Percentiles rank a stretch among this genome's conserved stretches.
Conservation (phyloP, 2,797 vertebrate genomes). For the Dromococcyx pavoninus region DNA sequence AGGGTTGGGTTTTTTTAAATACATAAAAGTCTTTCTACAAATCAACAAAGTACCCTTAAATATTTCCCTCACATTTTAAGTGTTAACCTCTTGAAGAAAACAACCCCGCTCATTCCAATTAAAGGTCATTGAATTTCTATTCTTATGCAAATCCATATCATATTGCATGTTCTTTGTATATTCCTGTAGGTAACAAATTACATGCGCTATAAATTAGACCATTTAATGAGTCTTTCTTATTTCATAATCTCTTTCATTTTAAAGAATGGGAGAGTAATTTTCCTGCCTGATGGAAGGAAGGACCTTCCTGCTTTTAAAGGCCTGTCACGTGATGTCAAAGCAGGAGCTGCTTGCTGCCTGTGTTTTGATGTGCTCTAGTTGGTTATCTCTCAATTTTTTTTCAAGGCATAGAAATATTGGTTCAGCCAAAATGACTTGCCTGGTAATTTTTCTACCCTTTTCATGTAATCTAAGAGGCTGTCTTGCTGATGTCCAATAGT, state of each 20-base stretch:
- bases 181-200: background rate
- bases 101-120: background rate
- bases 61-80: background rate
- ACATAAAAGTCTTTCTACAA: background rate
- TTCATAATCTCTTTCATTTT: background rate
- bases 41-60: background rate
- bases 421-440: background rate
- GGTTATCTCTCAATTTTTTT: background rate
- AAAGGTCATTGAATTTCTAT: background rate
- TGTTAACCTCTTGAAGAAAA: conserved; percentile 11
- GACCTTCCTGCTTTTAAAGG: background rate
- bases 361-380: background rate
- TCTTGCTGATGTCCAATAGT: background rate
- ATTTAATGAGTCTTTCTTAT: background rate
- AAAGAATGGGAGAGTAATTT: background rate
- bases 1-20: background rate
- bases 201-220: conserved; percentile 42
- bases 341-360: background rate
- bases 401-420: background rate
- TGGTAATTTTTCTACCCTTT: background rate
- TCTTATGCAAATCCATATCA: background rate
- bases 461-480: background rate
- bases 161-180: background rate
- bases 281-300: background rate
- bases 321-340: background rate